Conservation (phyloP, 2,113 vertebrate genomes). For the Caranx ignobilis region DNA sequence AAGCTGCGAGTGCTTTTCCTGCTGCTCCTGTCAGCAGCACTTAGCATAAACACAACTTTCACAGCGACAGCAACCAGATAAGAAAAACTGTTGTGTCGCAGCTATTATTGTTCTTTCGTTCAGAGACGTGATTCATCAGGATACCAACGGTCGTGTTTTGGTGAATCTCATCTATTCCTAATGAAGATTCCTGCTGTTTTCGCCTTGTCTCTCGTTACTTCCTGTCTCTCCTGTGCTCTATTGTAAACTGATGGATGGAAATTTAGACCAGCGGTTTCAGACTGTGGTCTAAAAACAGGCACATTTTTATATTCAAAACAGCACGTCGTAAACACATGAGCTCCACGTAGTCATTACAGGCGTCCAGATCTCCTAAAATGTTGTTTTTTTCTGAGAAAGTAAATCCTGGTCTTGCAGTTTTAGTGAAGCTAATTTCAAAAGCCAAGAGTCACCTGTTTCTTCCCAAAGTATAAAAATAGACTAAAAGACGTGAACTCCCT, state of each 20-base stretch:
- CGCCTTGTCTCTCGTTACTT: not conserved
- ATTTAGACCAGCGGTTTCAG: not conserved
- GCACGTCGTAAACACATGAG: not conserved
- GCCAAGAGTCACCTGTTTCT: no score
- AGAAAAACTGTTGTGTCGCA: not conserved
- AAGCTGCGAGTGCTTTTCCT: not conserved
- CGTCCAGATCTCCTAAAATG: no score
- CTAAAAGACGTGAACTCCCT: no score
- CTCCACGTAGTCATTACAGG: not conserved
- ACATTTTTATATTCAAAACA: not conserved
- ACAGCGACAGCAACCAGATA: not conserved
- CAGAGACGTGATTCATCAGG: not conserved
- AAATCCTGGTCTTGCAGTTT: no score
- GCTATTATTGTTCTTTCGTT: not conserved
- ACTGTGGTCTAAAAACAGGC: not conserved
- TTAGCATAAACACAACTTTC: constrained; percentile 2
- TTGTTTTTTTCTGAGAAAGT: not conserved
- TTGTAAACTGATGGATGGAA: not conserved
- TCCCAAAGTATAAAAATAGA: no score
- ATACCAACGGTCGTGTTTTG: not conserved
- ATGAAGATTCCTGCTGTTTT: constrained; percentile 1
- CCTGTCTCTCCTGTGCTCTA: not conserved
- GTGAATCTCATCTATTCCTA: not conserved
- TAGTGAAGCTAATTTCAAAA: no score
- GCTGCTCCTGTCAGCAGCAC: constrained; percentile 19